Evolutionary conservation across 2,888 invertebrate genomes (phyloP), one percentile per base, ranked within the genome.

Genomic region (Caenorhabditis sinica): DNA sequence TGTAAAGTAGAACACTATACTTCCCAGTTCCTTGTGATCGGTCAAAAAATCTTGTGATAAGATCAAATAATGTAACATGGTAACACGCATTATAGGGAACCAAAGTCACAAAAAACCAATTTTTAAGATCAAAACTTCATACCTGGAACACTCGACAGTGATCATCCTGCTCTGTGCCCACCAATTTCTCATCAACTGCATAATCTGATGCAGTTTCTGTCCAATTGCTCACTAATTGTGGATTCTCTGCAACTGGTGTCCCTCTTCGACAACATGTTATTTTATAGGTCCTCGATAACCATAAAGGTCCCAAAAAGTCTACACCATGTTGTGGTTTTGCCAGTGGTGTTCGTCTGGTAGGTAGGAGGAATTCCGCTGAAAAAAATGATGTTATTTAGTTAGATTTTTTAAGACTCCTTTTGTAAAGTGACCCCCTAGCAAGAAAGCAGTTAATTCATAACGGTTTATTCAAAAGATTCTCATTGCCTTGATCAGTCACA

Each of bases 261-360:
- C 90, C 90, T 23, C 88, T 86, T 25, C 89, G 79, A 75, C 90
- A 90, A 69, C 90, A 90, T 13, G 90, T 89, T 40, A 89, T 87
- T 75, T 89, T 89, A 72, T 84, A 89, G 4, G 85, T 82, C 30
- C 87, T 83, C 11, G 89, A 88, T 23, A 90, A 76, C 88, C 88
- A 90, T 4, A 89, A 72, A 9, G 89, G 89, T 43, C 89, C 89
- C 9, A 88, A 80, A 74, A 89, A 89, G 56, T 89, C 89, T 2
- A 89, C 82, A 36, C 89, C 89, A 23, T 83, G 87, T n/a, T 85
- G 83, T 2, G 89, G 88, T 73, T 75, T 75, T n/a, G 71, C 17
- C 6, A 72, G 61, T 53, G 65, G 79, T 5, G 79, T 61, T 30
- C 71, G 71, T 25, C 79, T 43, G 13, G 68, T 76, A n/a, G 71